A percentile compares a stretch with the other conserved stretches of the same genome.
Conservation (phyloP, 64 coral and sea anemone species). For the Pachyseris speciosa region DNA sequence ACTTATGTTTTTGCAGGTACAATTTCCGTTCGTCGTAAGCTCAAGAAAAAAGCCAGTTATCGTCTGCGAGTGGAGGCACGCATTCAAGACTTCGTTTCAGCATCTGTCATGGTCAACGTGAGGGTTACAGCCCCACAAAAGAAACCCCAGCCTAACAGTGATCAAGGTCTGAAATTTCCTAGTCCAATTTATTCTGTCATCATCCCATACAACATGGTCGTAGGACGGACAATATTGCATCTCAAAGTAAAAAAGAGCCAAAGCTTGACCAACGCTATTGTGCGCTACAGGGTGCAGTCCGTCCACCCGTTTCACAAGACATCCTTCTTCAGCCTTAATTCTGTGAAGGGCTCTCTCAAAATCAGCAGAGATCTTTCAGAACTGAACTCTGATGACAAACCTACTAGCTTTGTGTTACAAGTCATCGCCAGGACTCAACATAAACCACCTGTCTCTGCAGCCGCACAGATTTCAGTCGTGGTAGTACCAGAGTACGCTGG, state of each 20-base stretch:
- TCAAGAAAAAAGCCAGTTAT: slow-evolving; percentile 24
- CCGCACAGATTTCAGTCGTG: slow-evolving; percentile 45
- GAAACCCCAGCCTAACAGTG: neutral
- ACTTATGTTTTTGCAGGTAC: neutral
- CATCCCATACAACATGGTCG: slow-evolving; percentile 37
- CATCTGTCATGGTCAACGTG: slow-evolving; percentile 8
- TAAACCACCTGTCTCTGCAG: slow-evolving; percentile 7
- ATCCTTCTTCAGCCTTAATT: slow-evolving; percentile 19
- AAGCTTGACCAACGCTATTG: neutral
- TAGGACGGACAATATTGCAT: slow-evolving; percentile 63
- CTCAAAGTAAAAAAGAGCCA: slow-evolving; percentile 32
- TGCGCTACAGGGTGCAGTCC: slow-evolving; percentile 49
- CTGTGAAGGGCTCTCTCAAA: slow-evolving; percentile 29
- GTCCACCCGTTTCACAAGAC: neutral
- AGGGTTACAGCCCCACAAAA: neutral
- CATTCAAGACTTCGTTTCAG: slow-evolving; percentile 12
- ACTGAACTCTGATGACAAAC: neutral
- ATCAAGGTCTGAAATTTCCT: slow-evolving; percentile 14
- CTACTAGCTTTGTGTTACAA: neutral
- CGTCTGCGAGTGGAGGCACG: slow-evolving; percentile 57
- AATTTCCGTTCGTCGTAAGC: slow-evolving; percentile 9
- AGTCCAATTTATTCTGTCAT: slow-evolving; percentile 62
- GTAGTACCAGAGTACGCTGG: slow-evolving; percentile 69
- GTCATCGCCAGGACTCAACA: neutral
- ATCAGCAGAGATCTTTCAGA: slow-evolving; percentile 20